Base-by-base conservation (phyloP, 2,888 invertebrate genomes). In the Lasius fuliginosus region DNA sequence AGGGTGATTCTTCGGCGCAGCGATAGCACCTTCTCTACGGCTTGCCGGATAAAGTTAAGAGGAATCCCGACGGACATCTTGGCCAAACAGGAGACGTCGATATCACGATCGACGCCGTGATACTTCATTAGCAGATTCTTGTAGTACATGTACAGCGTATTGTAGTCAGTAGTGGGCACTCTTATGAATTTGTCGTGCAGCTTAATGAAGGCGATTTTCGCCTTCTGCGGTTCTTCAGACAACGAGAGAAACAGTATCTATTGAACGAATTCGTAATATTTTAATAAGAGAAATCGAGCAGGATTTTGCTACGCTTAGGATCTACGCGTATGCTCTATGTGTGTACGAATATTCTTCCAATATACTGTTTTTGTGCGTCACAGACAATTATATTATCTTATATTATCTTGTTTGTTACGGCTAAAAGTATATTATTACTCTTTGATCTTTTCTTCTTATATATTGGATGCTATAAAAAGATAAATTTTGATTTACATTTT, bases 231-330 rank as follows among this genome's bases (percentile, higher is more conserved):
- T 90, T 96, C 96, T 1, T 96, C 93, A 1, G 97, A 96, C 2
- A 97, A 96, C 18, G 97, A 97, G 85, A 98, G 94, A 53, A 98
- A 95, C 83, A 97, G 94, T 75, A 94, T 91, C 94, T 94, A 86
- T 71, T 58, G 23, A 11, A 58, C 23, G 1, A 68, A 58, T 42
- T 67, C n/a, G 12, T 56, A 6, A 64, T 49, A 64, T 33, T 60
- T n/a, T 18, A 6, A 60, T 60, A 60, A 30, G 60, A 60, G 30
- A 30, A 15, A 15, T 27, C 15, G 1, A 30, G 12, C 27, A 60
- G 30, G 27, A 27, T 5, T 58, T 58, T 5, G 5, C 15, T 2
- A 5, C 3, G 23, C 23, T 23, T 36, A 36, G 4, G 5, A 2
- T 53, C n/a, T n/a, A 53, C 30, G 15, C 15, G 12, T 53, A 53